Percentiles rank a stretch among this genome's conserved stretches.
phyloP scores from a whole-genome alignment of 2,797 vertebrate species.

The Eleutherodactylus coqui region DNA sequence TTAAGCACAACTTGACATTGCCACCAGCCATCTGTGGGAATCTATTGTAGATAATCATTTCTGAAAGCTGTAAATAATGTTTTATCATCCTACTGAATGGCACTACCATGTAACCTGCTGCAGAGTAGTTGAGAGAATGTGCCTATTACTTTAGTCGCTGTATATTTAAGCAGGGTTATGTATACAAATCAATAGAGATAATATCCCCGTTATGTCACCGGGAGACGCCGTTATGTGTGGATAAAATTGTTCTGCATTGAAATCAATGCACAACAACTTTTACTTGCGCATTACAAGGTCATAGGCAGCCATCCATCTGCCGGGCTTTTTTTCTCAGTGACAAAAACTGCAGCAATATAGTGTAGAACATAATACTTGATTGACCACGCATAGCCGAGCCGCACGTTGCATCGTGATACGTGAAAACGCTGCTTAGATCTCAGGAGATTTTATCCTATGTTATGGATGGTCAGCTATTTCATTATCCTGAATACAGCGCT shows the following conservation, averaged over 20 bases:
- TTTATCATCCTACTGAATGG: slow-evolving; percentile 23
- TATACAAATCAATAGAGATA: slow-evolving; percentile 62
- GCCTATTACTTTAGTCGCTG: slow-evolving; percentile 34
- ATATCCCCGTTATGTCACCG: slow-evolving; percentile 60
- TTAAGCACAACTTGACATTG: neutral
- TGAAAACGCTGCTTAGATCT: slow-evolving; percentile 36
- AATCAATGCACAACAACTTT: slow-evolving; percentile 63
- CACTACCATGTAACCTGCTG: neutral
- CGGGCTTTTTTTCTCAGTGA: slow-evolving; percentile 32
- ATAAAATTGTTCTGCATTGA: slow-evolving; percentile 62
- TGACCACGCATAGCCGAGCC: slow-evolving; percentile 47
- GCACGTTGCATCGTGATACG: neutral
- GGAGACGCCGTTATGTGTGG: slow-evolving; percentile 52
- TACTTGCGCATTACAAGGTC: slow-evolving; percentile 61
- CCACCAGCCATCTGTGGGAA: neutral
- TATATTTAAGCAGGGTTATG: slow-evolving; percentile 44
- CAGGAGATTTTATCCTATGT: slow-evolving; percentile 52
- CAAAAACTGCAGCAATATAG: slow-evolving; percentile 59
- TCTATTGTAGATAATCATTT: neutral
- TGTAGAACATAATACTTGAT: slow-evolving; percentile 58
- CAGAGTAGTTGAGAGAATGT: neutral
- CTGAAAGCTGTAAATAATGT: slow-evolving; percentile 20
- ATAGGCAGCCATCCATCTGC: slow-evolving; percentile 58
- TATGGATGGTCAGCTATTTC: slow-evolving; percentile 58
- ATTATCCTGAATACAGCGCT: slow-evolving; percentile 32